These are phyloP conservation scores for Megalurothrips usitatus DNA, from an alignment of 2,888 invertebrate genomes.

Conservation along the genomic window DNA sequence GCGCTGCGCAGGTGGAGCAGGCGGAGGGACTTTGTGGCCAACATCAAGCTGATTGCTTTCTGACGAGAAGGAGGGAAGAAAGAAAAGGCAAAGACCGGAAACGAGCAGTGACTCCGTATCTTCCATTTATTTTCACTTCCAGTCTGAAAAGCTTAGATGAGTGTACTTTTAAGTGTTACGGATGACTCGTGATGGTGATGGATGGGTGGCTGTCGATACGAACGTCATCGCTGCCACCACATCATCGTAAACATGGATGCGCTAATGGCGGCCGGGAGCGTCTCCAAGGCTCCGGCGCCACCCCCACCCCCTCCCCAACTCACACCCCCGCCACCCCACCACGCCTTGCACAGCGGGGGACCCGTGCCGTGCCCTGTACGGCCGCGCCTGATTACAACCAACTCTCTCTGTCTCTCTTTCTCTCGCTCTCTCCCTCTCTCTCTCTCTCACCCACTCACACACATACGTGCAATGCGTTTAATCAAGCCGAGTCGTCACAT, in stretches of 20 bases:
- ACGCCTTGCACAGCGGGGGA: neutral
- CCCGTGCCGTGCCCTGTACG: neutral
- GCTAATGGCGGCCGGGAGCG: neutral
- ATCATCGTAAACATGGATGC: neutral
- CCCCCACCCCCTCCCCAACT: neutral
- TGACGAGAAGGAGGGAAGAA: neutral
- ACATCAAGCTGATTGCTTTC: neutral
- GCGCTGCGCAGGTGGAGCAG: neutral
- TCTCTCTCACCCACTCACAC: neutral
- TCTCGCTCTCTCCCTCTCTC: no score
- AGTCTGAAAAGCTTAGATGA: no score
- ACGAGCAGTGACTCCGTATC: no score
- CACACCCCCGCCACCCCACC: neutral
- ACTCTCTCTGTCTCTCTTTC: no score
- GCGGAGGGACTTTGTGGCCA: neutral
- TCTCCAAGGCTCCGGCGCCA: neutral
- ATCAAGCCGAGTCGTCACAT: neutral
- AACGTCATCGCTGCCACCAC: neutral
- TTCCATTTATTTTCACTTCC: no score
- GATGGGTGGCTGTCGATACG: neutral
- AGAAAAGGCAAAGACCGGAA: neutral
- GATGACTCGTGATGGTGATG: no score
- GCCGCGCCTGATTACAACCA: neutral
- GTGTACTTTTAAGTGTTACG: no score
- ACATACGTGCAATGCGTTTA: constrained; percentile 9